Evolutionary conservation across 2,888 invertebrate genomes (phyloP), one percentile per base, ranked within the genome.

Genomic region (Opisthograptis luteolata): DNA sequence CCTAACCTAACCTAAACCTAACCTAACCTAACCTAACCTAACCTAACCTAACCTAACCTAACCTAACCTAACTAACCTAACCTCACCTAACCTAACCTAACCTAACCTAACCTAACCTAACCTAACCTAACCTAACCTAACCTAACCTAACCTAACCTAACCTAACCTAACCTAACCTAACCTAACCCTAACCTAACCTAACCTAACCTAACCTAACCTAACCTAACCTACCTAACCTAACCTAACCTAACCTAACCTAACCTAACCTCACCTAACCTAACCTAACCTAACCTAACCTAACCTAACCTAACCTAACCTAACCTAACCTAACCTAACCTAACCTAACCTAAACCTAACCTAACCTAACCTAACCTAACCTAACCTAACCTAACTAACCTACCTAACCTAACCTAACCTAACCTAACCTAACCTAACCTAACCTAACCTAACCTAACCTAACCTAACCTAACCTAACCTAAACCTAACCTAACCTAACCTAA

Each of bases 1-100:
- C 56, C 56, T 56, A 51, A 55, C 53, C 55, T 51, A 62, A 56
- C 56, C 55, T 46, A 57, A 51, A 55, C 53, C 55, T 51, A 62
- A 56, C 56, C 55, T 46, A 57, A 22, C 22, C 22, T 22, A 22
- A 22, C 22, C 22, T 22, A 22, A 22, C 22, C 22, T 22, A 22
- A 22, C 22, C 22, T 22, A 22, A 22, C 22, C 22, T 22, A 22
- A 22, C 22, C 22, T 22, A 22, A 22, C 22, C 22, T 22, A 22
- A 22, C 22, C 22, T 22, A 22, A 22, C 22, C 22, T 22, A 22
- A 22, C 22, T 58, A 55, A 58, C 58, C 55, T 56, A 55, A 60
- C 55, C 22, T 22, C 3, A 22, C 22, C 22, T 22, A 22, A 22
- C 22, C 22, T 22, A 22, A 22, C 22, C 22, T 22, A 22, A 22